Evolutionary conservation across 1,140 invertebrate genomes (phyloP).

Genomic region (Aphidius ervi): DNA sequence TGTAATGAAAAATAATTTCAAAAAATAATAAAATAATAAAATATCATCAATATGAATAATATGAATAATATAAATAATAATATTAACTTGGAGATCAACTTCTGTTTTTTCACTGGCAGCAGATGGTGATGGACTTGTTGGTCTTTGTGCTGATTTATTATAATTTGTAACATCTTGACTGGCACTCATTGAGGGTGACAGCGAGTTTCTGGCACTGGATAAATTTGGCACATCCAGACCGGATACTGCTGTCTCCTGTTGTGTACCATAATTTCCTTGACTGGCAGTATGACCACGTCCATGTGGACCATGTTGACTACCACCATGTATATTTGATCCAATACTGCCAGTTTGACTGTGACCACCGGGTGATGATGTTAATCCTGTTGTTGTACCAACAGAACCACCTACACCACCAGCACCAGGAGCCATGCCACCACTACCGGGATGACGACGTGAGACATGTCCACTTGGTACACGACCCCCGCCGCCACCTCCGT

Average conservation of each 20-base stretch:
- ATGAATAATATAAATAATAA: neutral
- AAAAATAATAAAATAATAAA: constrained; percentile 12
- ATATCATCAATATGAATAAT: neutral
- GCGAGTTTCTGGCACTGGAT: constrained; percentile 57
- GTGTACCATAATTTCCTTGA: constrained; percentile 43
- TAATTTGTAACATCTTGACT: constrained; percentile 63
- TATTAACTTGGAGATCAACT: constrained; percentile 57
- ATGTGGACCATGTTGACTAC: constrained; percentile 43
- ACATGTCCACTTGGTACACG: constrained; percentile 39
- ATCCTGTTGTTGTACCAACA: constrained; percentile 27
- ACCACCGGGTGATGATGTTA: constrained; percentile 49
- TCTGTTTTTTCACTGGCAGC: constrained; percentile 74
- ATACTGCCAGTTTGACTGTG: constrained; percentile 50
- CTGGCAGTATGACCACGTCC: constrained; percentile 45
- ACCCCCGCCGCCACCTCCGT: constrained; percentile 37
- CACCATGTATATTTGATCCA: constrained; percentile 31
- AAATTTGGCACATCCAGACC: constrained; percentile 53
- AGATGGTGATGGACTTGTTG: constrained; percentile 79
- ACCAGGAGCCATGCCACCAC: constrained; percentile 33
- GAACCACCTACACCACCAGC: constrained; percentile 29
- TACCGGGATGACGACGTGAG: constrained; percentile 41
- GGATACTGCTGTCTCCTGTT: constrained; percentile 37
- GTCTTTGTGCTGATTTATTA: constrained; percentile 67
- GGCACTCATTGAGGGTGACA: constrained; percentile 62
- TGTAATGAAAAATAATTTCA: constrained; percentile 35